Percentiles rank a stretch among this genome's conserved stretches.
These are phyloP conservation scores for Streptopelia turtur DNA, from an alignment of 2,797 vertebrate species.

Conservation along the genomic window DNA sequence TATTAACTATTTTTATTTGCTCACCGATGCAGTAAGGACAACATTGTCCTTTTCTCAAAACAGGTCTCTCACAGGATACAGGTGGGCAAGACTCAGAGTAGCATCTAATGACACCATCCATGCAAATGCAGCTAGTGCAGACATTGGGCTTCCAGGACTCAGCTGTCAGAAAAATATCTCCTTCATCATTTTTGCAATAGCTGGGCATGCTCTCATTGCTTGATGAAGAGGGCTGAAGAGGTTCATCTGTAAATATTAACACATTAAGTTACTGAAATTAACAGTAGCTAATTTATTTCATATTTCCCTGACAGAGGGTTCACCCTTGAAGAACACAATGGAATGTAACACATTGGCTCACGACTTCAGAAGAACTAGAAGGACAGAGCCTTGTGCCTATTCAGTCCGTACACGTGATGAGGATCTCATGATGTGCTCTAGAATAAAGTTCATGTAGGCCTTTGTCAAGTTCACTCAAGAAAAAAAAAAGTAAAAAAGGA, in stretches of 20 bases:
- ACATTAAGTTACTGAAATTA: background rate
- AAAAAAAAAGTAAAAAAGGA: background rate
- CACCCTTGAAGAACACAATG: background rate
- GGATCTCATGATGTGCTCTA: background rate
- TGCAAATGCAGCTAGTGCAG: constrained; percentile 89
- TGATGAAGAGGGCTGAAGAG: constrained; percentile 78
- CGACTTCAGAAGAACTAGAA: background rate
- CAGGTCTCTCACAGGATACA: constrained; percentile 85
- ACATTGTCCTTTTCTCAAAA: constrained; percentile 89
- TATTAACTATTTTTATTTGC: constrained; percentile 26
- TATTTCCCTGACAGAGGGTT: background rate
- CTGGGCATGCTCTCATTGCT: constrained; percentile 85
- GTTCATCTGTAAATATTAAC: constrained; percentile 78
- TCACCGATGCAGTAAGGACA: constrained; percentile 92
- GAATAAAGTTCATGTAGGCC: background rate
- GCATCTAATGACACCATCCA: constrained; percentile 87
- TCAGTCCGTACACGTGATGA: background rate
- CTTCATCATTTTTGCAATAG: constrained; percentile 87
- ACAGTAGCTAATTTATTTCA: background rate
- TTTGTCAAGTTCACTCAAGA: background rate
- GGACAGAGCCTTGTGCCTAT: background rate
- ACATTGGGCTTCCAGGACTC: constrained; percentile 93
- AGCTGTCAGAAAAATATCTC: constrained; percentile 89
- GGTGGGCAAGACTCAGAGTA: constrained; percentile 89
- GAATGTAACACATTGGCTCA: background rate